A percentile compares a stretch with the other conserved stretches of the same genome.
These are phyloP conservation scores for Aselliscus stoliczkanus DNA, from an alignment of 2,797 vertebrate species.

Conservation along the genomic window DNA sequence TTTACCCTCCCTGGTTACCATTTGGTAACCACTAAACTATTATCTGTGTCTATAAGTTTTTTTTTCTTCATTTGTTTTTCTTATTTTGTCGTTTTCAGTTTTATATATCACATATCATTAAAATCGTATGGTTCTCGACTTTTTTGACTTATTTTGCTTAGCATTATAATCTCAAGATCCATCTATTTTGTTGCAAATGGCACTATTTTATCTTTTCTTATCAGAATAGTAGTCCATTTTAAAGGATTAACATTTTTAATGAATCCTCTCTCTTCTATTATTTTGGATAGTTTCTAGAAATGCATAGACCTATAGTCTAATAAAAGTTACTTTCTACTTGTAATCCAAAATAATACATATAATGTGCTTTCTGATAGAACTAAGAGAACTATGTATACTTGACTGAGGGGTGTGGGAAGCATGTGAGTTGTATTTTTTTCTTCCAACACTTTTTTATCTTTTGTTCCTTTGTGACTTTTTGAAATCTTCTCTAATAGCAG, in stretches of 20 bases:
- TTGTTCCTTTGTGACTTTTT: not conserved
- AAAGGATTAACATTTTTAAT: not conserved
- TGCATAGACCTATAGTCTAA: not conserved
- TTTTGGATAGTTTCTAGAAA: not conserved
- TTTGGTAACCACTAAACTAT: too few species aligned
- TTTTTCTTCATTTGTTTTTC: too few species aligned
- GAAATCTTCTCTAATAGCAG: not conserved
- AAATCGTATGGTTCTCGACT: too few species aligned
- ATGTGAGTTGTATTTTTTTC: not conserved
- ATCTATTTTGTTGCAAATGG: too few species aligned
- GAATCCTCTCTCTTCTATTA: not conserved
- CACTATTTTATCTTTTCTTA: too few species aligned
- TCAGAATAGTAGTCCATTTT: too few species aligned
- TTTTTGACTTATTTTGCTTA: too few species aligned
- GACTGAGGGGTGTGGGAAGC: rapidly evolving
- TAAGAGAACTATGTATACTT: not conserved
- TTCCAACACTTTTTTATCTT: not conserved
- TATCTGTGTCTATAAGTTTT: too few species aligned
- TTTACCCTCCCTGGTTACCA: too few species aligned
- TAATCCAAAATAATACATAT: not conserved
- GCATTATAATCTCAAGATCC: too few species aligned
- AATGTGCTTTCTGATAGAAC: not conserved
- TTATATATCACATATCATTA: too few species aligned
- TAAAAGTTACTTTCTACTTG: not conserved
- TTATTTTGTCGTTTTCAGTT: too few species aligned